Evolutionary conservation across 2,113 vertebrate genomes (phyloP).

Genomic region (Ammodramus savannarum): DNA sequence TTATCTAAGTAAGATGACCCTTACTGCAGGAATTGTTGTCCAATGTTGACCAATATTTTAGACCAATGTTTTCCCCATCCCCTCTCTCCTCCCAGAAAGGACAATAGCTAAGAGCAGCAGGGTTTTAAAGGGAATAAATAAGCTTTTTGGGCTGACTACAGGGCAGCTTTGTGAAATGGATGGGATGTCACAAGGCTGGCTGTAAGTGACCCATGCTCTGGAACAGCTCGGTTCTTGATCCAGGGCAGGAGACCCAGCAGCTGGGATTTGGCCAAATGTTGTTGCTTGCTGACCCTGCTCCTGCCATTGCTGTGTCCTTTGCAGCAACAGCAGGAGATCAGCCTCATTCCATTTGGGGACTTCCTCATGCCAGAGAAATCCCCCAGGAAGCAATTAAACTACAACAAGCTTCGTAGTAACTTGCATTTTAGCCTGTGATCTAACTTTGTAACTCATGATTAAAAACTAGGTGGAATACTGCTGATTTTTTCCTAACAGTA

Average conservation of each 20-base stretch:
- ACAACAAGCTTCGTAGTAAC: not conserved
- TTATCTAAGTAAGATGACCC: not conserved
- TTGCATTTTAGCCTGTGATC: not conserved
- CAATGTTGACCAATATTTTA: not conserved
- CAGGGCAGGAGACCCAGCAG: not conserved
- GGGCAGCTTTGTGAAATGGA: not conserved
- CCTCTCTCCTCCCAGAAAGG: not conserved
- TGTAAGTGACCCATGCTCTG: not conserved
- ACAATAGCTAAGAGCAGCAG: not conserved
- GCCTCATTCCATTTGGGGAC: not conserved
- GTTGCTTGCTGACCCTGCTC: not conserved
- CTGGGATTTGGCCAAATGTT: not conserved
- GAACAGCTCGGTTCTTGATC: not conserved
- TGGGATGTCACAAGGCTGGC: not conserved
- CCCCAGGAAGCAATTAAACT: slow-evolving; percentile 30
- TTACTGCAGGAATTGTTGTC: not conserved
- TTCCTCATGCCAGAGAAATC: not conserved
- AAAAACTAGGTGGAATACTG: not conserved
- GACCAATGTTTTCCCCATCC: not conserved
- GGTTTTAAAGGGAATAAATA: not conserved
- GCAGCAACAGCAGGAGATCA: not conserved
- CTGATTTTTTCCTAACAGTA: not conserved
- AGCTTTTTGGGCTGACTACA: not conserved
- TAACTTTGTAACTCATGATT: not conserved
- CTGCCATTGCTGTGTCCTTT: not conserved